Percentiles rank a stretch among this genome's conserved stretches.
Evolutionary conservation across 1,140 invertebrate genomes (phyloP).

Genomic region (Epicauta chinensis): DNA sequence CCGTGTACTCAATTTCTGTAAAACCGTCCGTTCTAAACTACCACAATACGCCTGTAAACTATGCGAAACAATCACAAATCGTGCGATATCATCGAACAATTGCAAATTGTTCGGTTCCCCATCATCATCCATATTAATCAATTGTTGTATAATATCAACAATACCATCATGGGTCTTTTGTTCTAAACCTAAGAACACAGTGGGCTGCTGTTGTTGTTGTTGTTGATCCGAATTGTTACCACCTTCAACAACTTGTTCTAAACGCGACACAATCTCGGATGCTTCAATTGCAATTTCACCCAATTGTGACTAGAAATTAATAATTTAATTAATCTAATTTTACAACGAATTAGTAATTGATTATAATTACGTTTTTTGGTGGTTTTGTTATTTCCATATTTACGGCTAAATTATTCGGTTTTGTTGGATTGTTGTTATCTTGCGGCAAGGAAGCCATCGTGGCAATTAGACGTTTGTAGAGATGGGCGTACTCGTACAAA

Average conservation of each 20-base stretch:
- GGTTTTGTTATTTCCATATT: constrained; percentile 22
- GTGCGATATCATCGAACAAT: constrained; percentile 53
- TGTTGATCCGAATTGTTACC: constrained; percentile 15
- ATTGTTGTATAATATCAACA: constrained; percentile 35
- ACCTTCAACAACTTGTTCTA: constrained; percentile 40
- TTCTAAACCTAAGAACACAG: constrained; percentile 38
- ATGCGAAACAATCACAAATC: constrained; percentile 64
- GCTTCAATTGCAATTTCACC: constrained; percentile 43
- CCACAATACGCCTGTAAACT: constrained; percentile 68
- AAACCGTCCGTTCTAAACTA: constrained; percentile 60
- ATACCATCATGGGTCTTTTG: constrained; percentile 38
- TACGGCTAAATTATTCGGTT: constrained; percentile 19
- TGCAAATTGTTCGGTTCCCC: constrained; percentile 45
- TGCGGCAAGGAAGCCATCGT: constrained; percentile 26
- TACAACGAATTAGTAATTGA: background rate
- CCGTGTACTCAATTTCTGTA: constrained; percentile 62
- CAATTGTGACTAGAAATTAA: constrained; percentile 29
- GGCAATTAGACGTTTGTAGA: too few species aligned
- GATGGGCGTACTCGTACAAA: too few species aligned
- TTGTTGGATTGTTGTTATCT: constrained; percentile 19
- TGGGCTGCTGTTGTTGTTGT: constrained; percentile 26
- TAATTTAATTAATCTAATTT: constrained; percentile 1
- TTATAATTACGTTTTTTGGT: constrained; percentile 14
- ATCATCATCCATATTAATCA: constrained; percentile 44
- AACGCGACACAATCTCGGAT: constrained; percentile 40